Conservation (phyloP, 2,113 vertebrate genomes). For the Daubentonia madagascariensis region DNA sequence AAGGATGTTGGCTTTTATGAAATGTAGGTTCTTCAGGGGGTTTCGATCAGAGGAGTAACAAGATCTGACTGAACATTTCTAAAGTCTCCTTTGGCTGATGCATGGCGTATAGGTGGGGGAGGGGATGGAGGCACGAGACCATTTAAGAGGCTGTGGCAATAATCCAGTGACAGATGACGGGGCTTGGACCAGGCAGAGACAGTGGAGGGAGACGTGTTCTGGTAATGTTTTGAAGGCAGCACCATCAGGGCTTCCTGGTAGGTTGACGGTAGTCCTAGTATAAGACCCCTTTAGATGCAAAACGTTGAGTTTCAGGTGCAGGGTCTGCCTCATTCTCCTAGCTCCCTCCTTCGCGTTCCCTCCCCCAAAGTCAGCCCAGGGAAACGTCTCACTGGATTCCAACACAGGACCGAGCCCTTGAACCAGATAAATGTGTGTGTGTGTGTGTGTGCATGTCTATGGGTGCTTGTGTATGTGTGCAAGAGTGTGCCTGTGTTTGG, state of each 20-base stretch:
- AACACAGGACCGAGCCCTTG: background rate
- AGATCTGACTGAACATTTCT: no score
- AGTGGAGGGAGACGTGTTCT: background rate
- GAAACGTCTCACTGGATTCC: background rate
- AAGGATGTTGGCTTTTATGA: background rate
- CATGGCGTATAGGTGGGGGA: no score
- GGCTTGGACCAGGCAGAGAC: background rate
- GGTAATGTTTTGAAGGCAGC: background rate
- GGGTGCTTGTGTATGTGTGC: no score
- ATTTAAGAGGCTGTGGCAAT: background rate
- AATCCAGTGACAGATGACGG: background rate
- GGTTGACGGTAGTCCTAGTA: background rate
- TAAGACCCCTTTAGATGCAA: background rate
- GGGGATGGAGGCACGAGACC: no score
- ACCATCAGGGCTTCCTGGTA: background rate
- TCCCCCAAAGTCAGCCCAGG: background rate
- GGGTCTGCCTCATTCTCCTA: background rate
- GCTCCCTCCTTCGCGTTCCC: background rate
- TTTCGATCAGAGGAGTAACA: no score
- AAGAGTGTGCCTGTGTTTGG: background rate
- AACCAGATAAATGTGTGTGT: no score
- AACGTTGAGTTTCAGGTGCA: background rate
- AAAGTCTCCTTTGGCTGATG: no score
- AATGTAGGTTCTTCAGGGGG: no score
- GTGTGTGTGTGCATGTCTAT: background rate